phyloP scores from a whole-genome alignment of 2,888 invertebrate species.

The Trachelus stipa region DNA sequence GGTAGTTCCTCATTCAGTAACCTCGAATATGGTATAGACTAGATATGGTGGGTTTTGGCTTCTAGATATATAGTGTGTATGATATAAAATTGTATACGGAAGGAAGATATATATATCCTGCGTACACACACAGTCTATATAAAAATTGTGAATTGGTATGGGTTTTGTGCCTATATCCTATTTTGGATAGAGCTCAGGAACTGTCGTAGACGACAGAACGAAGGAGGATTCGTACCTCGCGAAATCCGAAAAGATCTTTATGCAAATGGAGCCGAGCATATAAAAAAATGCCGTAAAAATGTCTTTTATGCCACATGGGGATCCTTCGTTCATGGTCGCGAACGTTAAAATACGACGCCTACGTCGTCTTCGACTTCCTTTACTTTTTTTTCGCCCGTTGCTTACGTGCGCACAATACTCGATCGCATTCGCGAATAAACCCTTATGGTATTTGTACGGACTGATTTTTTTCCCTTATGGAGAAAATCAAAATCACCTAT shows the following conservation, averaged over 20 bases:
- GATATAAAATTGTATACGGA: too few relatives aligned
- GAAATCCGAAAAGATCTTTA: too few relatives aligned
- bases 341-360: conserved; percentile 32
- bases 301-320: conserved; percentile 19
- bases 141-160: neutral
- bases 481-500: neutral
- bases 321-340: conserved; percentile 26
- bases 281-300: conserved; percentile 13
- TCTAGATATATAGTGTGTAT: too few relatives aligned
- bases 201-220: too few relatives aligned
- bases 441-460: neutral
- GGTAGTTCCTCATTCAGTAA: too few relatives aligned
- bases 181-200: too few relatives aligned
- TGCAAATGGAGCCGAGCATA: neutral
- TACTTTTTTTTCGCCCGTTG: conserved; percentile 5
- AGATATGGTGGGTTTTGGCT: too few relatives aligned
- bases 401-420: conserved; percentile 38
- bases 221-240: too few relatives aligned
- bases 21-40: too few relatives aligned
- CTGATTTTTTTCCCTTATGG: neutral
- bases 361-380: conserved; percentile 6
- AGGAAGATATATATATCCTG: too few relatives aligned
- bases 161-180: too few relatives aligned
- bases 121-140: too few relatives aligned
- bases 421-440: conserved; percentile 17